Evolutionary conservation across 2,113 vertebrate species (phyloP), one percentile per base, ranked within the genome.

Genomic region (Apteryx mantelli): DNA sequence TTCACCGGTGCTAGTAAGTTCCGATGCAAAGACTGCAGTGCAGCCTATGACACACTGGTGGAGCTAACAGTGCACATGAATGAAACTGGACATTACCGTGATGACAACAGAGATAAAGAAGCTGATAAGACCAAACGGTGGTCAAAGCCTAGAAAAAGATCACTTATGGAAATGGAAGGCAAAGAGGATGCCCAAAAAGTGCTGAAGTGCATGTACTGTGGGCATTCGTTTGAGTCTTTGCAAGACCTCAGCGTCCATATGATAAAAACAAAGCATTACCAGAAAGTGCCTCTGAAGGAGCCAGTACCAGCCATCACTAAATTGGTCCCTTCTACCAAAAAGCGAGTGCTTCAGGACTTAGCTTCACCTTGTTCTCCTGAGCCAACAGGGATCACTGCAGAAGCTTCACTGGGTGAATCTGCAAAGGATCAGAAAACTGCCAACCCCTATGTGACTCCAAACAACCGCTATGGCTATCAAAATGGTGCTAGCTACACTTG

Each of bases 201-300:
- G 92, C 98, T 99, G 21, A 99, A 99, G 97, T 99, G 99, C 97
- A 99, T 99, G 99, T 99, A 99, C 97, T 99, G 99, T 44, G 99
- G 99, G 48, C 99, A 99, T 98, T 99, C 99, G 0, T 99, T 99
- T 53, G 99, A 99, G 97, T 99, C 99, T 76, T 94, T 99, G 97
- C 99, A 99, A 97, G 99, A 99, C 97, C 99, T 99, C 58, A 99
- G 99, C 4, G 99, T 99, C 91, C 99, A 99, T 97, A 99, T 99
- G 99, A 99, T 99, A 97, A 99, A 99, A 99, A 99, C 99, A 84
- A 99, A 99, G 98, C 99, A 99, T 98, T 99, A 99, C 99, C 99
- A 99, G 99, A 99, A 99, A 99, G 99, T 99, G 99, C 99, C 99
- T 99, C 99, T 99, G 95, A 99, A 99, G 98, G 99, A 99, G 98